Percentiles rank a stretch among this genome's conserved stretches.
These are phyloP conservation scores for Onychostruthus taczanowskii DNA, from an alignment of 2,113 vertebrate genomes.

Conservation along the genomic window DNA sequence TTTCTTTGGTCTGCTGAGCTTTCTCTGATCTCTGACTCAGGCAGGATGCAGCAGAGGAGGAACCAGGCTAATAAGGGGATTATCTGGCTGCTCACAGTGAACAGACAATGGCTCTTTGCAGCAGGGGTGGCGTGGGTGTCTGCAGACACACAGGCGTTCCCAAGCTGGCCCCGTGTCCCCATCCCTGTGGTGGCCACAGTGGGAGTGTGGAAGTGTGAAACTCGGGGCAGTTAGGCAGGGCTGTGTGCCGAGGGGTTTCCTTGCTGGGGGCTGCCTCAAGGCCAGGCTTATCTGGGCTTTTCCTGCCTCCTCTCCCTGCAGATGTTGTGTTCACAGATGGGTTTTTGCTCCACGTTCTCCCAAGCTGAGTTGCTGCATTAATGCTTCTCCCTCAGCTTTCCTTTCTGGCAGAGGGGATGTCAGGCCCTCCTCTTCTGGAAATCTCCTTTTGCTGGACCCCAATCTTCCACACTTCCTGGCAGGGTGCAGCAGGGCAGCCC, in stretches of 20 bases:
- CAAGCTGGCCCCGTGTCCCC: background rate
- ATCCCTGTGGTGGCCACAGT: background rate
- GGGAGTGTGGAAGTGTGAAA: background rate
- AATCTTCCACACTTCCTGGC: rapidly evolving
- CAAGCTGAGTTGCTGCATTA: rapidly evolving
- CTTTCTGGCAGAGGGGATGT: background rate
- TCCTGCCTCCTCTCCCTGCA: background rate
- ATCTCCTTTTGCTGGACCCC: background rate
- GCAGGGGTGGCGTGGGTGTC: background rate
- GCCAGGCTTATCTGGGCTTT: background rate
- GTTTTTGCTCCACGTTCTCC: rapidly evolving
- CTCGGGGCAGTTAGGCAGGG: background rate
- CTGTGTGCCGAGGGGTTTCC: background rate
- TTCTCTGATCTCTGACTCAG: conserved; percentile 10
- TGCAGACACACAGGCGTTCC: rapidly evolving
- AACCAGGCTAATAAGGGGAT: conserved; percentile 5
- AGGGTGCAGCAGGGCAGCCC: background rate
- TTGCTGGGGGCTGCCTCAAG: background rate
- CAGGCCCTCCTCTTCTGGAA: background rate
- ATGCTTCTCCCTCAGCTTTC: background rate
- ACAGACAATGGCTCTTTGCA: background rate
- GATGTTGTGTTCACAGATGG: background rate
- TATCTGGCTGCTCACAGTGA: background rate
- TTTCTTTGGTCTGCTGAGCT: conserved; percentile 8
- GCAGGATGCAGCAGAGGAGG: background rate